Base-by-base conservation (phyloP, 2,888 invertebrate genomes). In the Amiota mariae region DNA sequence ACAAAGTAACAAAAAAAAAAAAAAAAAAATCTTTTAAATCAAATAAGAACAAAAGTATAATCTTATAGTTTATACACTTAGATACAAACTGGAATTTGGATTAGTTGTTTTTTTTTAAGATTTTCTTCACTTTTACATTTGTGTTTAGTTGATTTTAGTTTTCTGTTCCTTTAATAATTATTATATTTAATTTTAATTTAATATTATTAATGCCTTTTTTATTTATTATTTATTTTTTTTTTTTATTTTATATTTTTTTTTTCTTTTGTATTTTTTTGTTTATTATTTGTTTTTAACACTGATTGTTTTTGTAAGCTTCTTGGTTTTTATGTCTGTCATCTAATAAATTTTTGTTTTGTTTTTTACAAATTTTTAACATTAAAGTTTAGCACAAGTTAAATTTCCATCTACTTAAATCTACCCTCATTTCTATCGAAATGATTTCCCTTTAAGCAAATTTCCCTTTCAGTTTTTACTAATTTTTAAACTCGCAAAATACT, bases 261-360 rank as follows among this genome's bases (percentile, higher is more conserved):
- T 74, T 66, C 71, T 72, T 47, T 68, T 9, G 8, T 63, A 11
- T 59, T 18, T 59, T 68, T 68, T 51, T 49, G 24, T 72, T 82
- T 78, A 78, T 80, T 79, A 81, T 84, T 85, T 85, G 85, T 87
- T 87, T 85, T 85, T 76, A 88, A 88, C 87, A 87, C 81, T 88
- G 88, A 88, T 88, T 88, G 88, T 88, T 85, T 87, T 86, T 81
- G 81, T 88, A 88, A 88, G 88, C 88, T 88, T 88, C 88, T 88
- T 87, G 88, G 88, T 84, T 88, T 84, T 83, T 82, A 80, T 86
- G 86, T 85, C 36, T 36, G 36, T 36, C 36, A 36, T 36, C 84
- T 84, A 84, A 84, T 86, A 85, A 84, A 84, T 84, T 15, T 59
- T 59, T 15, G 36, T 59, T 59, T n/a, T 20, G 1, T 12, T n/a